Percentiles rank a stretch among this genome's conserved stretches.
These are phyloP conservation scores for Oxygymnocypris stewartii DNA, from an alignment of 2,113 vertebrate species.

Conservation along the genomic window DNA sequence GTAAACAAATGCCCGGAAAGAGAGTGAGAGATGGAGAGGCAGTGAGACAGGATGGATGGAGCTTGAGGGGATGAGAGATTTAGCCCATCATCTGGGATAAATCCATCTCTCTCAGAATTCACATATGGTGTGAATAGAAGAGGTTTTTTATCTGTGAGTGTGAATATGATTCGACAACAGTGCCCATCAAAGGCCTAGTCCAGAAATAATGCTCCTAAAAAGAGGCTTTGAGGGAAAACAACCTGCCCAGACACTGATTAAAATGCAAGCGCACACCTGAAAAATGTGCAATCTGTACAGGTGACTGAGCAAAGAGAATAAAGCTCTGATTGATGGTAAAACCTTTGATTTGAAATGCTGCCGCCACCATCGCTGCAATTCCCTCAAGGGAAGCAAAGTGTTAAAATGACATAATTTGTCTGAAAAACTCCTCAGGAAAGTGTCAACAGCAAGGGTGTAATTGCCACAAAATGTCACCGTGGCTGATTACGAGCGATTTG, in stretches of 20 bases:
- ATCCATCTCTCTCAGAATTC: conserved; percentile 27
- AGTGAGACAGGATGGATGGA: neutral
- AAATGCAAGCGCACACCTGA: conserved; percentile 35
- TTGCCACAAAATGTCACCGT: conserved; percentile 74
- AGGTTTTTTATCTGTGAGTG: conserved; percentile 1
- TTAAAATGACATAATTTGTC: conserved; percentile 59
- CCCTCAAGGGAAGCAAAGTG: conserved; percentile 48
- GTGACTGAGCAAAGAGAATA: conserved; percentile 43
- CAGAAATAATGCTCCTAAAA: neutral
- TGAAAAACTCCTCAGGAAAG: conserved; percentile 52
- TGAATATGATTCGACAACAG: neutral
- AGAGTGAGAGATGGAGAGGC: neutral
- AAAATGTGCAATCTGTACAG: conserved; percentile 28
- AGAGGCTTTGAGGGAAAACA: neutral
- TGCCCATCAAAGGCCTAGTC: neutral
- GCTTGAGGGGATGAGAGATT: conserved; percentile 9
- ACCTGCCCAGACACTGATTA: neutral
- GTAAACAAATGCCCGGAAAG: conserved; percentile 20
- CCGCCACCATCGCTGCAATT: conserved; percentile 2
- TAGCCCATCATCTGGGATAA: conserved; percentile 24
- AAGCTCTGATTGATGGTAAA: conserved; percentile 54
- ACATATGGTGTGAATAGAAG: conserved; percentile 26
- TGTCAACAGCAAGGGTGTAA: conserved; percentile 67
- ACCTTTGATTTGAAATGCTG: conserved; percentile 50
- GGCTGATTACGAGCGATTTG: conserved; percentile 76